Conservation (phyloP, 92 coral and sea anemone genomes). For the Bergia sp. region DNA sequence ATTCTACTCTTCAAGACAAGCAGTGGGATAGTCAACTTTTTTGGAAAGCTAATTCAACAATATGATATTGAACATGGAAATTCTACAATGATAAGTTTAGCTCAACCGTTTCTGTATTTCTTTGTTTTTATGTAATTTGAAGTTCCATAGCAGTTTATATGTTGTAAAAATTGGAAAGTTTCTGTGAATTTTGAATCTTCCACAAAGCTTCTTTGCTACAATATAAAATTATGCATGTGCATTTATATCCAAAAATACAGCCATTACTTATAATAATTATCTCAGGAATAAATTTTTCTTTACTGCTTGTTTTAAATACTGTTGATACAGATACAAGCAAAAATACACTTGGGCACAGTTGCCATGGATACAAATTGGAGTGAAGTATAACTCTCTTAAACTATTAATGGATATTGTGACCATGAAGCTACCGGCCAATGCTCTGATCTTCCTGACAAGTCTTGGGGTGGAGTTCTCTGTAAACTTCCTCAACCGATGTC, state of each 20-base stretch:
- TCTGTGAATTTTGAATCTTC: too few species aligned
- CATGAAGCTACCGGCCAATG: slow-evolving; percentile 94
- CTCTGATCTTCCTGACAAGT: slow-evolving; percentile 88
- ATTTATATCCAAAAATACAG: background rate
- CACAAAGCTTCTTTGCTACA: too few species aligned
- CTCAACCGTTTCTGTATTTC: too few species aligned
- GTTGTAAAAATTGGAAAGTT: too few species aligned
- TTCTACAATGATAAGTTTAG: too few species aligned
- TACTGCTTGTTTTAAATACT: background rate
- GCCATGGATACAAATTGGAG: slow-evolving; percentile 99
- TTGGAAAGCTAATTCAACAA: too few species aligned
- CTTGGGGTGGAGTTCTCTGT: slow-evolving; percentile 88
- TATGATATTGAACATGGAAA: too few species aligned
- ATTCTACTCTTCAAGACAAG: too few species aligned
- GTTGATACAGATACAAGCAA: slow-evolving; percentile 83
- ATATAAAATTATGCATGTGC: background rate
- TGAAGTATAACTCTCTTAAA: slow-evolving; percentile 79
- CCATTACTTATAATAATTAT: too few species aligned
- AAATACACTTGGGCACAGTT: slow-evolving; percentile 99
- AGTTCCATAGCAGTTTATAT: too few species aligned
- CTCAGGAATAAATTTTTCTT: background rate
- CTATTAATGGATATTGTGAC: slow-evolving; percentile 92
- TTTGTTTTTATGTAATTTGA: too few species aligned
- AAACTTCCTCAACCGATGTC: slow-evolving; percentile 87
- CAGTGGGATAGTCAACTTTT: too few species aligned